Evolutionary conservation across 2,797 vertebrate genomes (phyloP), one percentile per base, ranked within the genome.

Genomic region (Chloroceryle inda): DNA sequence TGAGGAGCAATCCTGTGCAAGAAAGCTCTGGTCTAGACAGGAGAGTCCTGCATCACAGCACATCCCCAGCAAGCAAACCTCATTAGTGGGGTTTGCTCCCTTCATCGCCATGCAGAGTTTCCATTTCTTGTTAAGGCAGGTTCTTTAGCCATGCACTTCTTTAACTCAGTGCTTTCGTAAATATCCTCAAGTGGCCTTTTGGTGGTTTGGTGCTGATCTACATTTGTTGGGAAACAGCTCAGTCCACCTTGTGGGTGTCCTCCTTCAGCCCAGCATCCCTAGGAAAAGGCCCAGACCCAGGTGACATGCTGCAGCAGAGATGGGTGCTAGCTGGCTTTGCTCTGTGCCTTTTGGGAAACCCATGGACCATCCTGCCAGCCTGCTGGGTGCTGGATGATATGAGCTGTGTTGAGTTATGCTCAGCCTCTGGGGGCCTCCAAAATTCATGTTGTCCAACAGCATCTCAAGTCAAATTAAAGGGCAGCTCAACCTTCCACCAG

Each of bases 231-330:
- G 19, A 56, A 56, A 56, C 29, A 31, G 31, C 53, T 56, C 29
- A 56, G 53, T 56, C 31, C 53, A 56, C 12, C 31, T 33, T 56
- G 53, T 8, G 6, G 53, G 31, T 56, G 53, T 56, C 20, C 12
- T 56, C 11, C 53, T 21, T n/a, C 53, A 33, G 53, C 53, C 53
- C 29, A 20, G 53, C 11, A 55, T 55, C 31, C 58, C 5, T 21
- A 33, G 31, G 11, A 74, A 33, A 24, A 56, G 23, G 40, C 13
- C 1, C 2, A 59, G 29, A 8, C 37, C 15, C 11, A 1, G 29
- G 5, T 7, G 26, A 14, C 0, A 0, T 1, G 4, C 11, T 42
- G 59, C 31, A 86, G 31, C 0, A 2, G 35, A 14, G 40, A 33
- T 24, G 5, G 2, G 0, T 8, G 5, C 11, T 5, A 64, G 49